These are phyloP conservation scores for Zelleria hepariella DNA, from an alignment of 2,888 invertebrate genomes.

Conservation along the genomic window DNA sequence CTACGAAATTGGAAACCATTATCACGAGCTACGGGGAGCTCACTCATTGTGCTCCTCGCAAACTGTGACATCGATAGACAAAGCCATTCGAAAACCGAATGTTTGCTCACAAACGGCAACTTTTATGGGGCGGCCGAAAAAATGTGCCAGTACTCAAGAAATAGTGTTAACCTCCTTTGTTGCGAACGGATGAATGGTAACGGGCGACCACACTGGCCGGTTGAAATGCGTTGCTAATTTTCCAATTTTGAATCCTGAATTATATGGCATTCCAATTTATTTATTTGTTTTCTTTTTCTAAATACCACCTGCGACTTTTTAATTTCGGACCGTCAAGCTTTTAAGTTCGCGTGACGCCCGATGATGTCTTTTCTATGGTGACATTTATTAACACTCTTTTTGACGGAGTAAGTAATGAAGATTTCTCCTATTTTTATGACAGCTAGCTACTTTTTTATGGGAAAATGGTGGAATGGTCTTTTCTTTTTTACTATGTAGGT, in stretches of 20 bases:
- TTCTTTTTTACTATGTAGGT: no score
- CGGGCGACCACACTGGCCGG: conserved; percentile 52
- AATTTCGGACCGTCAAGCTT: not conserved
- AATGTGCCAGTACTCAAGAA: conserved; percentile 13
- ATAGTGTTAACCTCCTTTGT: conserved; percentile 26
- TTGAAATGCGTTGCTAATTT: conserved; percentile 62
- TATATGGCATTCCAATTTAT: conserved; percentile 19
- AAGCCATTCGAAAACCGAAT: conserved; percentile 26
- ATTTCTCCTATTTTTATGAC: no score
- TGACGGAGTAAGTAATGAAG: not conserved
- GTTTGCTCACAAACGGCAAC: conserved; percentile 40
- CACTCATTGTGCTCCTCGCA: conserved; percentile 34
- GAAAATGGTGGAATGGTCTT: no score
- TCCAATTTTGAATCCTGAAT: conserved; percentile 38
- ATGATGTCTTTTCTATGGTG: conserved; percentile 12
- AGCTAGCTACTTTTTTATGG: no score
- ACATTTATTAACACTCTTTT: not conserved
- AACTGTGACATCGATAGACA: conserved; percentile 31
- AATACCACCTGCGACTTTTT: conserved; percentile 1
- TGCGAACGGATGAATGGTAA: conserved; percentile 38
- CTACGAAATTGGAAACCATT: conserved; percentile 56
- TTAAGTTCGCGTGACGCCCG: conserved; percentile 3
- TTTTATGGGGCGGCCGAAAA: conserved; percentile 26
- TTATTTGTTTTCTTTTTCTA: conserved; percentile 6
- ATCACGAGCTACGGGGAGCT: conserved; percentile 50